These are phyloP conservation scores for Sitobion miscanthi DNA, from an alignment of 1,140 invertebrate genomes.

Conservation along the genomic window DNA sequence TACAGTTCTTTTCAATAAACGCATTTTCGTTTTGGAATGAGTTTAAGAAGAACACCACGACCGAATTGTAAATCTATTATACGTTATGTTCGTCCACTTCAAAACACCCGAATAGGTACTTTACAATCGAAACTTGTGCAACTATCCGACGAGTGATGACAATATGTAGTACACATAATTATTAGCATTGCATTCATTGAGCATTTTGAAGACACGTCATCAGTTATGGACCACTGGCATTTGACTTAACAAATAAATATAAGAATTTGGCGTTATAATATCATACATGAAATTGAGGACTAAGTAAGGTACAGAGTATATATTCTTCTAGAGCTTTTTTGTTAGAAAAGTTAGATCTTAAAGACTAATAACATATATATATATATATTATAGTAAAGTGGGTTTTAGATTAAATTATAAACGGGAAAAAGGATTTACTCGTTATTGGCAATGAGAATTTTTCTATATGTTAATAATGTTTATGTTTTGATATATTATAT, in stretches of 20 bases:
- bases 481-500: neutral
- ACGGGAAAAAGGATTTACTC: too few relatives aligned
- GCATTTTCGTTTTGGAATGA: neutral
- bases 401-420: too few relatives aligned
- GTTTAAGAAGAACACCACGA: neutral
- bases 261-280: neutral
- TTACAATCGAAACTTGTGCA: neutral
- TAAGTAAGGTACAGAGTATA: too few relatives aligned
- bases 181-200: neutral
- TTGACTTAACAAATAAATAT: neutral
- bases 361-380: too few relatives aligned
- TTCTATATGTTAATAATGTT: too few relatives aligned
- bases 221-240: neutral
- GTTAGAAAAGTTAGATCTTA: neutral
- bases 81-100: neutral
- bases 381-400: too few relatives aligned
- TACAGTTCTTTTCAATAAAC: constrained; percentile 8
- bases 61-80: neutral
- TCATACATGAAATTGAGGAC: neutral
- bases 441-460: too few relatives aligned
- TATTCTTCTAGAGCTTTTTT: neutral
- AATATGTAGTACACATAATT: neutral
- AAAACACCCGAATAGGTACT: neutral
- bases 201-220: neutral
- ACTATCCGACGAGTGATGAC: neutral